phyloP scores from a whole-genome alignment of 2,888 invertebrate species.

The Panorpa germanica region DNA sequence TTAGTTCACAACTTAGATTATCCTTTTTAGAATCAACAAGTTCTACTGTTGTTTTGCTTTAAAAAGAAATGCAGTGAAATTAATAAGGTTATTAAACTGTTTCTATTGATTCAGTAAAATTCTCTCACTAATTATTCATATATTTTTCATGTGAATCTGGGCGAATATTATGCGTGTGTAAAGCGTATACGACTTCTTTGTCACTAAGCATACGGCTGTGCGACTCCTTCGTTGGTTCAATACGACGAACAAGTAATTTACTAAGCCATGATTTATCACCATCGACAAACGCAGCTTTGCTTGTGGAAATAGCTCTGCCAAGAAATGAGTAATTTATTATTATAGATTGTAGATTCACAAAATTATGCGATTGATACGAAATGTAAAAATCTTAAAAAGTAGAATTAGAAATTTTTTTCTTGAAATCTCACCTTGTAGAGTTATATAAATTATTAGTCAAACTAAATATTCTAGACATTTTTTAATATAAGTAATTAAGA shows the following conservation, averaged over 20 bases:
- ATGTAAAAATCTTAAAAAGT: too few species aligned
- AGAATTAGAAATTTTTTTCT: too few species aligned
- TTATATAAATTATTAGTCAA: too few species aligned
- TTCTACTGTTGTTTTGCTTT: constrained; percentile 57
- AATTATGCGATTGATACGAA: too few species aligned
- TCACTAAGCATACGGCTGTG: constrained; percentile 94
- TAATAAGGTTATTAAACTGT: constrained; percentile 1
- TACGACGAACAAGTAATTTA: constrained; percentile 72
- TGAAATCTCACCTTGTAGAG: too few species aligned
- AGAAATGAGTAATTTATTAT: constrained; percentile 7
- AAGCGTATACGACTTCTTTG: constrained; percentile 87
- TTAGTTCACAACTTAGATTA: constrained; percentile 63
- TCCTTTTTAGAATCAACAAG: constrained; percentile 54
- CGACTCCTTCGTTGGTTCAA: constrained; percentile 88
- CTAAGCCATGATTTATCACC: constrained; percentile 66
- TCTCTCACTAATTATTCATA: constrained; percentile 75
- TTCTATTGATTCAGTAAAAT: neutral
- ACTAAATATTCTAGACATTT: too few species aligned
- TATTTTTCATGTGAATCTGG: constrained; percentile 78
- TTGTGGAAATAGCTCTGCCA: constrained; percentile 20
- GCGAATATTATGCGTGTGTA: constrained; percentile 88
- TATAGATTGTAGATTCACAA: too few species aligned
- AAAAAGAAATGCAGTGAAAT: constrained; percentile 1
- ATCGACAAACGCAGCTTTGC: constrained; percentile 19
- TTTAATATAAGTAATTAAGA: too few species aligned